phyloP scores from a whole-genome alignment of 2,113 vertebrate species.

The Gambusia affinis region DNA sequence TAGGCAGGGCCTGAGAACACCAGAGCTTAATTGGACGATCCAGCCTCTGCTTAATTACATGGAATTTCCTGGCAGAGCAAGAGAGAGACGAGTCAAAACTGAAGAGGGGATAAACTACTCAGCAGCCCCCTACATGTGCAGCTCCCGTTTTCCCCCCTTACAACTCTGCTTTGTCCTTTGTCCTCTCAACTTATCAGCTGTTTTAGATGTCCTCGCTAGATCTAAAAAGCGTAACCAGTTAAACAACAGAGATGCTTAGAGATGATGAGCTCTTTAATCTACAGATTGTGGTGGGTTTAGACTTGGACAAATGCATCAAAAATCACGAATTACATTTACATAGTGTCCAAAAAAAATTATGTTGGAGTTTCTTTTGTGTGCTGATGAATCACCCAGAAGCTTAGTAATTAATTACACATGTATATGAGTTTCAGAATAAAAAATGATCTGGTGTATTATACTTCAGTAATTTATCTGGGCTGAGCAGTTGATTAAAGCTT shows the following conservation, averaged over 20 bases:
- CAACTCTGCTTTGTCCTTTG: slow-evolving; percentile 22
- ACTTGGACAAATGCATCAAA: slow-evolving; percentile 2
- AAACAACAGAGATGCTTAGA: not conserved
- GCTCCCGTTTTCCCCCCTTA: slow-evolving; percentile 6
- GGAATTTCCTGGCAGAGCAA: slow-evolving; percentile 77
- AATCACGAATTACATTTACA: slow-evolving; percentile 11
- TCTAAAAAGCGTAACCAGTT: not conserved
- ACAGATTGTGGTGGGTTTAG: not conserved
- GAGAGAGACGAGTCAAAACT: slow-evolving; percentile 30
- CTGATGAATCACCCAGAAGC: slow-evolving; percentile 1
- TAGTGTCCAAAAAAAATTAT: slow-evolving; percentile 1
- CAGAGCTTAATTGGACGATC: slow-evolving; percentile 75
- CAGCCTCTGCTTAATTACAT: slow-evolving; percentile 72
- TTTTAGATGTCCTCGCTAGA: slow-evolving; percentile 5
- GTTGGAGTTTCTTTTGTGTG: slow-evolving; percentile 26
- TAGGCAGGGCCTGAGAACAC: slow-evolving; percentile 64
- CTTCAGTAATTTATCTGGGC: slow-evolving; percentile 27
- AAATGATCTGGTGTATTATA: not conserved
- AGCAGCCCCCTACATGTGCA: slow-evolving; percentile 1
- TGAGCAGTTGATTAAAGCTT: slow-evolving; percentile 38
- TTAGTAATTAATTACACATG: slow-evolving; percentile 23
- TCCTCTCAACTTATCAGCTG: slow-evolving; percentile 18
- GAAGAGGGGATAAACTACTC: not conserved
- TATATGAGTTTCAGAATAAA: slow-evolving; percentile 15
- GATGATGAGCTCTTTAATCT: not conserved